A percentile compares a stretch with the other conserved stretches of the same genome.
Evolutionary conservation across 2,113 vertebrate genomes (phyloP).

Genomic region (Muscicapa adusta): DNA sequence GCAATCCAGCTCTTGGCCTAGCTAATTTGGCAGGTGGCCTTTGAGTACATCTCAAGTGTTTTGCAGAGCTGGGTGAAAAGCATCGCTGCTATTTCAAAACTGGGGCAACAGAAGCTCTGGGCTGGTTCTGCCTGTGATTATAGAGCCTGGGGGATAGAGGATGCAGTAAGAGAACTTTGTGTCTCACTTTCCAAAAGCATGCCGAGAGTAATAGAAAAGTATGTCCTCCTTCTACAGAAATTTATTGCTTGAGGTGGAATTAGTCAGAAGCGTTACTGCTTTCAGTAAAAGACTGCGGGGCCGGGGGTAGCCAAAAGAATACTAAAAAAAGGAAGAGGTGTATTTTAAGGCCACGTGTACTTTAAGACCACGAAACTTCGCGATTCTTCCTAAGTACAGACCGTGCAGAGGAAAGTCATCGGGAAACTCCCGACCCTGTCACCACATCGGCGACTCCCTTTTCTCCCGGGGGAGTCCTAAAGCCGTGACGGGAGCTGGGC

Average conservation of each 20-base stretch:
- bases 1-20: not conserved
- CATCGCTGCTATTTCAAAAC: not conserved
- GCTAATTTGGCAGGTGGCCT: not conserved
- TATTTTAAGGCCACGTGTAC: not conserved
- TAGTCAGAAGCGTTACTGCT: not conserved
- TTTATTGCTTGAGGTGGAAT: not conserved
- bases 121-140: not conserved
- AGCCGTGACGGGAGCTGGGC: accelerated
- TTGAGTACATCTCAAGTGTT: not conserved
- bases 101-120: not conserved
- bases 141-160: not conserved
- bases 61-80: not conserved
- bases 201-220: not conserved
- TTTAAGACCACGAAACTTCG: not conserved
- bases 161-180: not conserved
- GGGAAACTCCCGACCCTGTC: not conserved
- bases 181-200: not conserved
- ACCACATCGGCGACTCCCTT: not conserved
- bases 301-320: not conserved
- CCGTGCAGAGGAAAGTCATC: not conserved
- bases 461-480: not conserved
- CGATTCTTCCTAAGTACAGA: not conserved
- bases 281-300: not conserved
- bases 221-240: not conserved
- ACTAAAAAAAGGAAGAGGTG: not conserved